phyloP scores from a whole-genome alignment of 1,140 invertebrate genomes.

The Spodoptera litura region DNA sequence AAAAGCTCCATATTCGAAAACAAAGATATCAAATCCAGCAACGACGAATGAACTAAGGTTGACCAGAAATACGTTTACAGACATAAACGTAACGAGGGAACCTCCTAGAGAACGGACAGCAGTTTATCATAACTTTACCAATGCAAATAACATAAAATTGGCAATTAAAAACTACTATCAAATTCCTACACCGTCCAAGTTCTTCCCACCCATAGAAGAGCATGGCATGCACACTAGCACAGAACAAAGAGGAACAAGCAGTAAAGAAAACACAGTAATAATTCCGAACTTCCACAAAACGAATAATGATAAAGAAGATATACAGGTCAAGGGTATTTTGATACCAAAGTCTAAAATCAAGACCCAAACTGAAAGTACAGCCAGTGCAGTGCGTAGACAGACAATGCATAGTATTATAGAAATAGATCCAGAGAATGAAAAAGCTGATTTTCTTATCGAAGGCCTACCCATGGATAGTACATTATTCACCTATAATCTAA shows the following conservation, averaged over 20 bases:
- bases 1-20: constrained; percentile 60
- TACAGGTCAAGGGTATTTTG: constrained; percentile 58
- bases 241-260: constrained; percentile 45
- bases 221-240: constrained; percentile 41
- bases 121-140: not conserved
- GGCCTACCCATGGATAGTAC: constrained; percentile 46
- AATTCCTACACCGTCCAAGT: constrained; percentile 60
- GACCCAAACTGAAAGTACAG: constrained; percentile 28
- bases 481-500: constrained; percentile 57
- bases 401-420: constrained; percentile 44
- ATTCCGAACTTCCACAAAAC: constrained; percentile 41
- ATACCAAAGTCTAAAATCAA: constrained; percentile 27
- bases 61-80: constrained; percentile 59
- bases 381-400: constrained; percentile 4
- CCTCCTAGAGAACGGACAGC: constrained; percentile 15
- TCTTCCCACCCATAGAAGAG: constrained; percentile 64
- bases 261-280: constrained; percentile 55
- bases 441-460: constrained; percentile 66
- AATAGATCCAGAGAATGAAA: constrained; percentile 55
- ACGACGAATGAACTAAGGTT: constrained; percentile 60
- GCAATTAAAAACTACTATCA: constrained; percentile 56
- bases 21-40: constrained; percentile 57
- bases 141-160: constrained; percentile 37
- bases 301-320: constrained; percentile 48
- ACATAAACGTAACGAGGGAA: constrained; percentile 42